These are phyloP conservation scores for Drosophila mayaguana DNA, from an alignment of 2,888 invertebrate genomes.

Conservation along the genomic window DNA sequence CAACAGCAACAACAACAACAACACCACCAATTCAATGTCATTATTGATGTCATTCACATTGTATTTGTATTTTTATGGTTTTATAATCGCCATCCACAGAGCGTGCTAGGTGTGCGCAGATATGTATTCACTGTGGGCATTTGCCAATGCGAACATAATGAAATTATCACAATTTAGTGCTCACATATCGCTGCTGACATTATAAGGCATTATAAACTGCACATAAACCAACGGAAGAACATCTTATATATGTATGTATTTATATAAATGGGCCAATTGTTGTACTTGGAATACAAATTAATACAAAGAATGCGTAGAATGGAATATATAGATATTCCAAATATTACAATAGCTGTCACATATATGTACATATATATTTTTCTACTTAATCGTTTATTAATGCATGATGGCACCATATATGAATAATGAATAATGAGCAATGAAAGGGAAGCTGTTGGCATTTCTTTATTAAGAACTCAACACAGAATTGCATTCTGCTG, in stretches of 20 bases:
- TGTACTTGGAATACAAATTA: not conserved
- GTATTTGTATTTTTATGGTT: slow-evolving; percentile 68
- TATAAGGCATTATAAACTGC: slow-evolving; percentile 1
- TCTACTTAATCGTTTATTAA: not conserved
- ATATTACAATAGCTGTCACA: not conserved
- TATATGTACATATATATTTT: not conserved
- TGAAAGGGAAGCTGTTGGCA: not conserved
- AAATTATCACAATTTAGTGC: slow-evolving; percentile 58
- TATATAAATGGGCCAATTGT: not conserved
- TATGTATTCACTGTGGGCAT: slow-evolving; percentile 15
- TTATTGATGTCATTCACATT: slow-evolving; percentile 75
- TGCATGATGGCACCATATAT: not conserved
- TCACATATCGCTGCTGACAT: slow-evolving; percentile 16
- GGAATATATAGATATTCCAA: not conserved
- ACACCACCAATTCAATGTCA: slow-evolving; percentile 71
- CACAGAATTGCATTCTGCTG: not conserved
- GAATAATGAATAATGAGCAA: not conserved
- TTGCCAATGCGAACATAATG: slow-evolving; percentile 50
- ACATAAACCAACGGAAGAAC: not conserved
- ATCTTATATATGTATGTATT: too few species aligned
- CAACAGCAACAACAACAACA: slow-evolving; percentile 21
- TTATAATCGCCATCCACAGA: slow-evolving; percentile 59
- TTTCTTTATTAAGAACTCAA: not conserved
- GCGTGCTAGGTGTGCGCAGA: slow-evolving; percentile 19
- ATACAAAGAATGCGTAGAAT: not conserved